Evolutionary conservation across 30 jellyfish, hydroid and myxozoan species (phyloP).

Genomic region (Aurelia coerulea): DNA sequence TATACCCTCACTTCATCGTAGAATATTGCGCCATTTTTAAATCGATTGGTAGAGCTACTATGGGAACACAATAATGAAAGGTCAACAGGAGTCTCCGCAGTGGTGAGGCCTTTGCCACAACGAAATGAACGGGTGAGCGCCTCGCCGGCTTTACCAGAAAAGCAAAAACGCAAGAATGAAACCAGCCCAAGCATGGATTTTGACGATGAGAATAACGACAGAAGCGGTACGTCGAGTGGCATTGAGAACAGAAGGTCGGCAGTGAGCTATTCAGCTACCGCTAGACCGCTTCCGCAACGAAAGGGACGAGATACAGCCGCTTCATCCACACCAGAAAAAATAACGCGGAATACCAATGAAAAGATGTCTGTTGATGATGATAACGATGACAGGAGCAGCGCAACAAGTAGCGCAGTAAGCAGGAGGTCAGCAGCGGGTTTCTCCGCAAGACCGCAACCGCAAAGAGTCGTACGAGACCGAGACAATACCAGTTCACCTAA

Average conservation of each 20-base stretch:
- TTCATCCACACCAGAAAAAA: conserved; percentile 13
- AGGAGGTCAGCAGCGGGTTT: conserved; percentile 10
- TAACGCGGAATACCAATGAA: conserved; percentile 5
- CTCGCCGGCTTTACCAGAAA: too few species aligned
- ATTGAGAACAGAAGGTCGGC: too few species aligned
- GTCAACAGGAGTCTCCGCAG: conserved; percentile 51
- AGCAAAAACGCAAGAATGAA: too few species aligned
- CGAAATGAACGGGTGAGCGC: background rate
- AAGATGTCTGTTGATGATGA: conserved; percentile 43
- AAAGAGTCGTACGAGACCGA: too few species aligned
- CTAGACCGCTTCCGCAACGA: conserved; percentile 22
- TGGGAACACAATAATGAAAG: conserved; percentile 92
- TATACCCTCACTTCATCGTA: background rate
- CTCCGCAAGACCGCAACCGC: too few species aligned
- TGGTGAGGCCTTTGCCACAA: conserved; percentile 18
- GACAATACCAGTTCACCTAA: too few species aligned
- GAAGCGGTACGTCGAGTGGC: too few species aligned
- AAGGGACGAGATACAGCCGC: background rate
- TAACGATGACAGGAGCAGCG: conserved; percentile 34
- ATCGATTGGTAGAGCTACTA: conserved; percentile 78
- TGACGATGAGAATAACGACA: too few species aligned
- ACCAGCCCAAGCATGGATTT: too few species aligned
- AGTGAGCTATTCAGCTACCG: background rate
- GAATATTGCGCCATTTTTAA: conserved; percentile 75
- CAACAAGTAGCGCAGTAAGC: conserved; percentile 29